A percentile compares a stretch with the other conserved stretches of the same genome.
phyloP scores from a whole-genome alignment of 2,113 vertebrate species.

The Hipposideros armiger region DNA sequence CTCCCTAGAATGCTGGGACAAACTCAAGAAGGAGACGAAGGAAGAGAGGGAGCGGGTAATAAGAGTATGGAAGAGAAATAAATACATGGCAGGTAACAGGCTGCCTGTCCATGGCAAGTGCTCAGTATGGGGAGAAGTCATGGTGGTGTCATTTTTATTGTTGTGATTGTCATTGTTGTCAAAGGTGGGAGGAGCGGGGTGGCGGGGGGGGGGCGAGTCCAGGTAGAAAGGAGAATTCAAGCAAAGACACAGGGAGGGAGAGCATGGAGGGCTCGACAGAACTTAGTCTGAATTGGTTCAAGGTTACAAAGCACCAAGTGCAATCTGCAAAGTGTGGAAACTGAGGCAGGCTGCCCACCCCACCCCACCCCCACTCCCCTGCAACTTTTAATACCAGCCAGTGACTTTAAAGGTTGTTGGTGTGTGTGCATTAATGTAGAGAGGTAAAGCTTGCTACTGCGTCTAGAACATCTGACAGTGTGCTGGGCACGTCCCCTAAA shows the following conservation, averaged over 20 bases:
- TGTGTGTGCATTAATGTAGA: background rate
- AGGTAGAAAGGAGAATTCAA: background rate
- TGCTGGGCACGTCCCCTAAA: background rate
- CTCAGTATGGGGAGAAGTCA: background rate
- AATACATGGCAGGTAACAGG: fast-evolving
- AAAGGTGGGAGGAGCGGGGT: background rate
- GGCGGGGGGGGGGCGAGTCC: background rate
- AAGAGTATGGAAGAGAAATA: background rate
- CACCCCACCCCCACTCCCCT: fast-evolving
- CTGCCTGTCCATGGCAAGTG: background rate
- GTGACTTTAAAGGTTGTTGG: background rate
- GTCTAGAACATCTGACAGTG: too few species aligned
- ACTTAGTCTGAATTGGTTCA: background rate
- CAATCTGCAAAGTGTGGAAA: background rate
- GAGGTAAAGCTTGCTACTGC: fast-evolving
- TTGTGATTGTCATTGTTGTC: background rate
- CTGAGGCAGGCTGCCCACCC: background rate
- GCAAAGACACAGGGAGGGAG: background rate
- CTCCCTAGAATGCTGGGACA: background rate
- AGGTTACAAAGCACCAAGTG: background rate
- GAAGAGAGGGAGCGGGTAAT: background rate
- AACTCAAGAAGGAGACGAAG: background rate
- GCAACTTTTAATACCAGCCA: background rate
- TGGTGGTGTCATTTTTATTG: background rate
- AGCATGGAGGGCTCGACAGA: background rate